Percentiles rank a stretch among this genome's conserved stretches.
phyloP scores from a whole-genome alignment of 2,888 invertebrate species.

The Trachelus tabidus region DNA sequence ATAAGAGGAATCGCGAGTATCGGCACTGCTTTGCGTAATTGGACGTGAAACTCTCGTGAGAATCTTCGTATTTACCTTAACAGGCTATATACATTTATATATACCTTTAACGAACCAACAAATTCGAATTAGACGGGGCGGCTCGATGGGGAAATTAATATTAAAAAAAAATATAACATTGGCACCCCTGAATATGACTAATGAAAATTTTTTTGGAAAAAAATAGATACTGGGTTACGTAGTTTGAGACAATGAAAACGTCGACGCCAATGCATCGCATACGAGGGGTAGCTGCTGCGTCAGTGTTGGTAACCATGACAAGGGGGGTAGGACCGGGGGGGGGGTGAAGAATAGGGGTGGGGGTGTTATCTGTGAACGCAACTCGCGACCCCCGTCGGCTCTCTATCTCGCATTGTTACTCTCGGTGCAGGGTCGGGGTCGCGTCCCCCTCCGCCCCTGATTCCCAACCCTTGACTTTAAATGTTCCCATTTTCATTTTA shows the following conservation, averaged over 20 bases:
- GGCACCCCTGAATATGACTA: neutral
- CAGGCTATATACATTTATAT: no score
- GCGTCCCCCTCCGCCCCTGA: slow-evolving; percentile 28
- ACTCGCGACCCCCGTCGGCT: slow-evolving; percentile 39
- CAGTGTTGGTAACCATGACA: neutral
- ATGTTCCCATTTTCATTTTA: slow-evolving; percentile 58
- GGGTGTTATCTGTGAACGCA: slow-evolving; percentile 54
- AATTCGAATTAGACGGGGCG: no score
- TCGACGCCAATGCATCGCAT: slow-evolving; percentile 47
- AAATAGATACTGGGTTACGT: slow-evolving; percentile 7
- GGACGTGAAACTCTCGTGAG: slow-evolving; percentile 2
- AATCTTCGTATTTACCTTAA: neutral
- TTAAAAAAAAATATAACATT: no score
- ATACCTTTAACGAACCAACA: no score
- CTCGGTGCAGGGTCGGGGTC: slow-evolving; percentile 40
- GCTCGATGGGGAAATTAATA: no score
- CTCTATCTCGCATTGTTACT: slow-evolving; percentile 54
- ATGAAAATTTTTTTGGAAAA: slow-evolving; percentile 14
- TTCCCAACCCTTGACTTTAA: slow-evolving; percentile 53
- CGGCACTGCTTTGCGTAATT: slow-evolving; percentile 5
- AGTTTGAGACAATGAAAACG: slow-evolving; percentile 36
- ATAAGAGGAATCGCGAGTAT: neutral
- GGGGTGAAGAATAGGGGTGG: slow-evolving; percentile 22
- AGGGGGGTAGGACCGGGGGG: slow-evolving; percentile 30
- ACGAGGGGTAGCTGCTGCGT: neutral